phyloP scores from a whole-genome alignment of 2,113 vertebrate genomes.

The Apaloderma vittatum region DNA sequence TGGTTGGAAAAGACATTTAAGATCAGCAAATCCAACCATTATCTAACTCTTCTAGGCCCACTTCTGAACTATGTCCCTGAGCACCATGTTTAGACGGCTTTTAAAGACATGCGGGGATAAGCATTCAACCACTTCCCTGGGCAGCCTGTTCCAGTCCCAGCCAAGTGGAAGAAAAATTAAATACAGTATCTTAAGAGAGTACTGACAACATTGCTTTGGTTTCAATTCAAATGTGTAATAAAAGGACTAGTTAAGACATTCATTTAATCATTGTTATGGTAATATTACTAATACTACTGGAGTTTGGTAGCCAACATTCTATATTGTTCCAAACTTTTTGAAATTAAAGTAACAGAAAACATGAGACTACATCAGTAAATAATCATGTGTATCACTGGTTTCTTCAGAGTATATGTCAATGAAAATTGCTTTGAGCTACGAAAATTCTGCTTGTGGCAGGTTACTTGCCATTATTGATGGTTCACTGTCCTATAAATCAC shows the following conservation, averaged over 20 bases:
- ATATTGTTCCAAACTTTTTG: neutral
- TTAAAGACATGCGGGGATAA: too few relatives aligned
- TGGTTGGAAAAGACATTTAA: too few relatives aligned
- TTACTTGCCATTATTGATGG: neutral
- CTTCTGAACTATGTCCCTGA: too few relatives aligned
- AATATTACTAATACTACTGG: neutral
- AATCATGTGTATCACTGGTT: rapidly evolving
- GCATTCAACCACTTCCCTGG: too few relatives aligned
- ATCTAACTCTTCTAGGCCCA: too few relatives aligned
- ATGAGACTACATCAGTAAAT: too few relatives aligned
- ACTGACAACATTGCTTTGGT: neutral
- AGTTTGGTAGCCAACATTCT: neutral
- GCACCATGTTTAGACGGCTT: too few relatives aligned
- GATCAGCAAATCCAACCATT: too few relatives aligned
- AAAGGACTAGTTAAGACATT: neutral
- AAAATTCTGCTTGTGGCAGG: neutral
- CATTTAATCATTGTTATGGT: neutral
- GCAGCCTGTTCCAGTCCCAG: too few relatives aligned
- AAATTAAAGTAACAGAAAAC: neutral
- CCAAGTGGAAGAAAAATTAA: neutral
- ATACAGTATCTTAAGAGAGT: neutral
- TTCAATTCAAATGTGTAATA: neutral
- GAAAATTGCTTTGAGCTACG: neutral
- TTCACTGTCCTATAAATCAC: neutral
- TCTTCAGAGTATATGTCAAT: neutral